phyloP scores from a whole-genome alignment of 2,113 vertebrate genomes.

The Pitta sordida region DNA sequence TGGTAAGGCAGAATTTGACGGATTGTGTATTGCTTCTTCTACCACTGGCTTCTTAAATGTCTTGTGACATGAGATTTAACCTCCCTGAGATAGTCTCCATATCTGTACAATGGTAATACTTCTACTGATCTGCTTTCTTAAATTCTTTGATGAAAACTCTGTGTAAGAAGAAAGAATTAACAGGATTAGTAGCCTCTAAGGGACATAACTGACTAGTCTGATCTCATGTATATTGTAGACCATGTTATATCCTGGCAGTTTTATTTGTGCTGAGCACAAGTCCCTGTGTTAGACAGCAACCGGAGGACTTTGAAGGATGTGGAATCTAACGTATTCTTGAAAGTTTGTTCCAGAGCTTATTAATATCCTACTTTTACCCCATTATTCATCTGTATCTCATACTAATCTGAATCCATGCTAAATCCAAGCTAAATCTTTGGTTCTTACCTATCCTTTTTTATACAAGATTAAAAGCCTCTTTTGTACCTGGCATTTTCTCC shows the following conservation, averaged over 20 bases:
- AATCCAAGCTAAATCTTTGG: conserved; percentile 1
- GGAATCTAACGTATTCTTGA: background rate
- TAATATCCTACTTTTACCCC: background rate
- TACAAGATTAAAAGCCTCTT: conserved; percentile 24
- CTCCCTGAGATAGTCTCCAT: background rate
- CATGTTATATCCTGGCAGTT: background rate
- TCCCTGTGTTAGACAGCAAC: background rate
- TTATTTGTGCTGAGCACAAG: background rate
- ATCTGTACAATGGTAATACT: background rate
- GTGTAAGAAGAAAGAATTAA: background rate
- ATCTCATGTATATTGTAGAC: background rate
- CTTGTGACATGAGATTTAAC: background rate
- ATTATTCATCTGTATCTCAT: background rate
- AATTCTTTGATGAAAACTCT: background rate
- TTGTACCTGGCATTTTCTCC: conserved; percentile 37
- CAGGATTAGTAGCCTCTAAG: background rate
- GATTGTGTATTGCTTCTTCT: background rate
- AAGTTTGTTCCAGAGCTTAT: background rate
- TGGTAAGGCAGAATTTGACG: background rate
- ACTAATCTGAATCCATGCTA: conserved; percentile 1
- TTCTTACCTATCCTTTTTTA: background rate
- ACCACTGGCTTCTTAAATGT: background rate
- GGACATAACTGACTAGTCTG: background rate
- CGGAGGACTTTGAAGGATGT: background rate
- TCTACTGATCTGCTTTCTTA: background rate